A percentile compares a stretch with the other conserved stretches of the same genome.
These are phyloP conservation scores for Trinectes maculatus DNA, from an alignment of 2,113 vertebrate species.

Conservation along the genomic window DNA sequence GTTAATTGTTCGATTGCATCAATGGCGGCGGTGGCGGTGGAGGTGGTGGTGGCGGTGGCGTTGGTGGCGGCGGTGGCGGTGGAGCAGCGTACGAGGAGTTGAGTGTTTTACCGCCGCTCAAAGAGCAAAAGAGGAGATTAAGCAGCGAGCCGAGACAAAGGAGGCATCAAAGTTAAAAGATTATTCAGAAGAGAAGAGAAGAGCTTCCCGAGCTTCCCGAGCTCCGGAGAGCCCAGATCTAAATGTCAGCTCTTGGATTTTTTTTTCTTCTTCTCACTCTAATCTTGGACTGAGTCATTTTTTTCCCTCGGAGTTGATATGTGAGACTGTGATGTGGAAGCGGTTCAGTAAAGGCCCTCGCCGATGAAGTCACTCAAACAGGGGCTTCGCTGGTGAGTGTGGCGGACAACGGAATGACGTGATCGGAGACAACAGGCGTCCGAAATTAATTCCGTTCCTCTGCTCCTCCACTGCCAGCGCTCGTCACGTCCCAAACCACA, in stretches of 20 bases:
- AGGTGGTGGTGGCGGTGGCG: neutral
- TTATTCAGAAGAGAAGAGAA: conserved; percentile 19
- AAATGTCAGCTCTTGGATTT: conserved; percentile 27
- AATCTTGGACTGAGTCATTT: conserved; percentile 24
- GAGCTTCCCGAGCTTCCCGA: conserved; percentile 13
- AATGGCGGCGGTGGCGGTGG: neutral
- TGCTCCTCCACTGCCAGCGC: conserved; percentile 5
- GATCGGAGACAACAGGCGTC: conserved; percentile 48
- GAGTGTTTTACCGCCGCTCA: conserved; percentile 54
- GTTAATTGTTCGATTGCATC: conserved; percentile 18
- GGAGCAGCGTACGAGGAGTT: conserved; percentile 8
- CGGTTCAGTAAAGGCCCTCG: neutral
- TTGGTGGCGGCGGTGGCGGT: no score
- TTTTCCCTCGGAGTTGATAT: neutral
- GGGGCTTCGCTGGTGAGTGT: neutral
- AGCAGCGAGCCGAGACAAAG: conserved; percentile 51
- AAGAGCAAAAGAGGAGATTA: conserved; percentile 34
- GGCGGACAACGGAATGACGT: conserved; percentile 19
- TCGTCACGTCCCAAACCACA: conserved; percentile 10
- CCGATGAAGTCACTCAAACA: conserved; percentile 2
- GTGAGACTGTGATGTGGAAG: neutral
- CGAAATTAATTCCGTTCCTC: conserved; percentile 41
- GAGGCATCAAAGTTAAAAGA: conserved; percentile 41
- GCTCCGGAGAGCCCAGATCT: conserved; percentile 1
- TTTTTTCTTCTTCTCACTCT: neutral